Base-by-base conservation (phyloP, 2,888 invertebrate genomes). In the Oscheius sp. region DNA sequence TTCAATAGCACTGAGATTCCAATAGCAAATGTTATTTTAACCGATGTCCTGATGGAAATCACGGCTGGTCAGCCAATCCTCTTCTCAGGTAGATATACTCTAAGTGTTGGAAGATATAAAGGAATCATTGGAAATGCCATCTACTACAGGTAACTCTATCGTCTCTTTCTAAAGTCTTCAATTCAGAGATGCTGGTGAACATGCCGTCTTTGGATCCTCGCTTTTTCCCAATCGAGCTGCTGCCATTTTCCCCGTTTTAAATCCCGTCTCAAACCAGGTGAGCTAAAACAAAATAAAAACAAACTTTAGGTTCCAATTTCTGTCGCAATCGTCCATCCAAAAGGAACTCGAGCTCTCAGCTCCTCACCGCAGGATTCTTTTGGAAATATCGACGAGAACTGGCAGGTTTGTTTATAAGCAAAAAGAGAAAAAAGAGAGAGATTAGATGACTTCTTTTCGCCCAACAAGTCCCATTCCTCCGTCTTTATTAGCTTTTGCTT, bases 161-260 rank as follows among this genome's bases (percentile, higher is more conserved):
- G 20, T 58, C 5, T 48, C n/a, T 48, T 20, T 1, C 12, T 31
- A 33, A 1, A 52, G 27, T 2, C 27, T 25, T 1, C 8, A 25
- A 1, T 52, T 52, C 27, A 78, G 78, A 71, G 78, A 78, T 52
- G 78, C 78, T 23, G 78, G 78, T 1, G 73, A 75, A 58, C 78
- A 78, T 34, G 78, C 78, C 3, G 76, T 75, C 0, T 78, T 78
- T 29, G 78, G 69, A 1, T 76, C 78, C 0, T 50, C 74, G 8
- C 37, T 78, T 0, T 78, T 71, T 34, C 78, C 75, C 2, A 70
- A 71, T 23, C 46, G 72, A 31, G 74, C 74, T 8, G 69, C 76
- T 4, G 72, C 76, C 3, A 65, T 76, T 1, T 76, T 78, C 25
- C 78, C 78, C 23, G 65, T 72, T 0, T 52, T 71, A 17, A 17